Evolutionary conservation across 2,113 vertebrate genomes (phyloP), one percentile per base, ranked within the genome.

Genomic region (Galbula dea): DNA sequence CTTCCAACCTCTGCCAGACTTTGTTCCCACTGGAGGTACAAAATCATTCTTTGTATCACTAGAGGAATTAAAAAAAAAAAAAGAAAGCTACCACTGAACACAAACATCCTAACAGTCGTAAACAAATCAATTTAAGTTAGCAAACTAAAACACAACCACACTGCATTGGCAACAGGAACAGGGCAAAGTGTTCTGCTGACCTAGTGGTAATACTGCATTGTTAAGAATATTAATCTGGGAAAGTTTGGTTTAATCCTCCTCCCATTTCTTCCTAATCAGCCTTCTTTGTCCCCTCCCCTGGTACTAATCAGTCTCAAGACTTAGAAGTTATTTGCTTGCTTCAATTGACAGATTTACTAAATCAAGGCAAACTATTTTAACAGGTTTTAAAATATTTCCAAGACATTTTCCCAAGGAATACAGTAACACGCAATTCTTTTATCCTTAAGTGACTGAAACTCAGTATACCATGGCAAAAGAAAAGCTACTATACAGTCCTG

Each of bases 191-290:
- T 89, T 88, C 72, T 91, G 93, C 78, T 94, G 91, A 95, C 75
- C 93, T 55, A 83, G 68, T 86, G 65, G 72, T 74, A 95, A 96
- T 69, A 77, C 45, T 71, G 84, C 89, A 80, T 86, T 66, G 78
- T 85, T 88, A 91, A 94, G 5, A 75, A 74, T 63, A 41, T n/a
- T 94, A 59, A 88, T 86, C 87, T 83, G 84, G 75, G 91, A 91
- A 96, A 96, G 78, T 96, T 89, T 63, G 37, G 13, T 69, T 86
- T 96, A 96, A 95, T 95, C 93, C 82, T 90, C 86, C 84, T 92
- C 80, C 83, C 20, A 30, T 86, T 92, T 92, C 88, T 93, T 94
- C 63, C 76, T 92, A 68, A 92, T 61, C 83, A 89, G 80, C 73
- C 69, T 95, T 78, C 83, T 34, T 36, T 30, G 19, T 13, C 65